These are phyloP conservation scores for Cephus pygmeus DNA, from an alignment of 2,888 invertebrate species.

Conservation along the genomic window DNA sequence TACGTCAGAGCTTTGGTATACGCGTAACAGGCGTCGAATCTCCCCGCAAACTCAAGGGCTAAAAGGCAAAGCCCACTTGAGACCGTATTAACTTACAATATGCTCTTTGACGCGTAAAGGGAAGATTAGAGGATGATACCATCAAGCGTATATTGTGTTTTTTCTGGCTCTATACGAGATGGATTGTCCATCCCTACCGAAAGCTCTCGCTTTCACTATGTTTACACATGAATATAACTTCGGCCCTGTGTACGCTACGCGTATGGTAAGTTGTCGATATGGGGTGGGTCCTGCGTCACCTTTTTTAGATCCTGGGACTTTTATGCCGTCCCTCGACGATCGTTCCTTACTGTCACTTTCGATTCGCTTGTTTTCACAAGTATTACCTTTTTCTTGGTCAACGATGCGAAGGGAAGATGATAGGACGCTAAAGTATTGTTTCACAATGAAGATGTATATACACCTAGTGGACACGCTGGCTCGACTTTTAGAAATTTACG, in stretches of 20 bases:
- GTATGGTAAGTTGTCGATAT: neutral
- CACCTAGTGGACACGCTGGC: neutral
- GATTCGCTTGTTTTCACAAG: neutral
- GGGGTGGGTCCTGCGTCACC: neutral
- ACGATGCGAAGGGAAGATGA: neutral
- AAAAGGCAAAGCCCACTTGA: neutral
- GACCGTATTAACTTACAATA: conserved; percentile 6
- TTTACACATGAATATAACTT: neutral
- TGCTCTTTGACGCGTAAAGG: neutral
- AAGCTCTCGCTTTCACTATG: neutral
- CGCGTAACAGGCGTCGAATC: neutral
- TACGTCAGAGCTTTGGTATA: neutral
- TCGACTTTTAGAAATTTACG: neutral
- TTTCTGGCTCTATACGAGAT: neutral
- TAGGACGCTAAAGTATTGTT: neutral
- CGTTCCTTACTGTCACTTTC: neutral
- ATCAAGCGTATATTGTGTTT: neutral
- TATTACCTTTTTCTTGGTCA: neutral
- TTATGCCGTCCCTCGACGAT: neutral
- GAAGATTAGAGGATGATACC: neutral
- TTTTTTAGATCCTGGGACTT: neutral
- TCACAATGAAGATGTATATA: neutral
- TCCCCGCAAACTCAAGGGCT: neutral
- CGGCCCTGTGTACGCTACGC: neutral
- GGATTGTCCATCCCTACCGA: neutral